Conservation (phyloP, 2,888 invertebrate species). For the Eudemis profundana region DNA sequence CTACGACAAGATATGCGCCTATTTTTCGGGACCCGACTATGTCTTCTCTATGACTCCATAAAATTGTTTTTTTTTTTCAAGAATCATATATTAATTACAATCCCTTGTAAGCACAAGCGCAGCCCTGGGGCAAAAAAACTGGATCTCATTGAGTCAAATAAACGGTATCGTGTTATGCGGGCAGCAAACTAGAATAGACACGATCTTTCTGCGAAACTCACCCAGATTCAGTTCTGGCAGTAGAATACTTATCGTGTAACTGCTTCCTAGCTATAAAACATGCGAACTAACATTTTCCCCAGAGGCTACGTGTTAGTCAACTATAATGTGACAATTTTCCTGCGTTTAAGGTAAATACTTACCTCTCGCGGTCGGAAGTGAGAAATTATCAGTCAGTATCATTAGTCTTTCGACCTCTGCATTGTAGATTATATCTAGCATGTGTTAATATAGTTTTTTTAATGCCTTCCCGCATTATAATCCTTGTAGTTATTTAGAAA, state of each 20-base stretch:
- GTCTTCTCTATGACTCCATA: too few species aligned
- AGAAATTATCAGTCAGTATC: constrained; percentile 21
- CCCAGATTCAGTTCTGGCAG: too few species aligned
- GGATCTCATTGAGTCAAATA: too few species aligned
- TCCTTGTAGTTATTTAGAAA: background rate
- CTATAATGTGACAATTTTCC: constrained; percentile 28
- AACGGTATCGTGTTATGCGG: too few species aligned
- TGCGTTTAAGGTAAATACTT: constrained; percentile 29
- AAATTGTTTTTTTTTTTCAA: too few species aligned
- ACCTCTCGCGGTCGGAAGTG: constrained; percentile 23
- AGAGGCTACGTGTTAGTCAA: background rate
- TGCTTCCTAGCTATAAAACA: background rate
- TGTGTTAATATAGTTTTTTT: background rate
- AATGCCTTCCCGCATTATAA: background rate
- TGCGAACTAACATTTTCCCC: constrained; percentile 3
- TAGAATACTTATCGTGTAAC: background rate
- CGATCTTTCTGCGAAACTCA: too few species aligned
- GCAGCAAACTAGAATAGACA: too few species aligned
- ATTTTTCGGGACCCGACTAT: too few species aligned
- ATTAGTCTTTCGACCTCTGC: constrained; percentile 29
- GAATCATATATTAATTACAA: too few species aligned
- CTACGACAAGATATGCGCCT: too few species aligned
- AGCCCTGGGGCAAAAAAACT: too few species aligned
- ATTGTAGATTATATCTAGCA: constrained; percentile 2
- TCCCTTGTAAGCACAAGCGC: too few species aligned